Conservation (phyloP, 1,140 invertebrate genomes). For the Drosophila sulfurigaster region DNA sequence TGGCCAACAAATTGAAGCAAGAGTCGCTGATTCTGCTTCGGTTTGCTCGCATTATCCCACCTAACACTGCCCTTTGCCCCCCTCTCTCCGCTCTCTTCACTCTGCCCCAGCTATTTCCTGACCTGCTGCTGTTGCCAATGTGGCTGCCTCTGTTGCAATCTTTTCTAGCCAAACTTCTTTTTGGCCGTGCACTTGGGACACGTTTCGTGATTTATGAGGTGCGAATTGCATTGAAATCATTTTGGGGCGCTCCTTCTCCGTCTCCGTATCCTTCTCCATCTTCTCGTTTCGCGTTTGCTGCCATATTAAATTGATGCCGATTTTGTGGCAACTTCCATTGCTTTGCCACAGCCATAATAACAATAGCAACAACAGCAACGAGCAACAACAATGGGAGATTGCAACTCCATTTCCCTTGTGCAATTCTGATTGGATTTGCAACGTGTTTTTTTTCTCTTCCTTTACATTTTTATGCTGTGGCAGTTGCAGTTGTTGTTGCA, state of each 20-base stretch:
- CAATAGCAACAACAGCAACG: constrained; percentile 29
- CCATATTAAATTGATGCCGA: constrained; percentile 80
- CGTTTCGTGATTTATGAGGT: constrained; percentile 85
- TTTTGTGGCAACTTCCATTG: constrained; percentile 67
- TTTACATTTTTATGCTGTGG: constrained; percentile 21
- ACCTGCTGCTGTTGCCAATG: constrained; percentile 38
- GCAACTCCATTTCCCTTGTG: constrained; percentile 43
- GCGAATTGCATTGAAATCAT: constrained; percentile 84
- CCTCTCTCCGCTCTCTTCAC: not conserved
- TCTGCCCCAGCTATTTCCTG: constrained; percentile 38
- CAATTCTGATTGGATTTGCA: constrained; percentile 73
- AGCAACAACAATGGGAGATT: constrained; percentile 62
- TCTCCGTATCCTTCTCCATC: not conserved
- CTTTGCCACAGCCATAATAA: constrained; percentile 28
- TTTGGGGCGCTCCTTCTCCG: constrained; percentile 44
- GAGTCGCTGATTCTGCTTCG: not conserved
- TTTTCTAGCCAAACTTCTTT: constrained; percentile 44
- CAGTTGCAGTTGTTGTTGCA: constrained; percentile 39
- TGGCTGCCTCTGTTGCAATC: constrained; percentile 28
- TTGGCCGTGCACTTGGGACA: constrained; percentile 69
- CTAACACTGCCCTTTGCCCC: not conserved
- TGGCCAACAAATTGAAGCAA: constrained; percentile 5
- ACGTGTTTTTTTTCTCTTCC: constrained; percentile 28
- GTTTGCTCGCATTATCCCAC: not conserved
- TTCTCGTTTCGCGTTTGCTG: constrained; percentile 20